These are phyloP conservation scores for Lophotriccus pileatus DNA, from an alignment of 2,797 vertebrate species.

Conservation along the genomic window DNA sequence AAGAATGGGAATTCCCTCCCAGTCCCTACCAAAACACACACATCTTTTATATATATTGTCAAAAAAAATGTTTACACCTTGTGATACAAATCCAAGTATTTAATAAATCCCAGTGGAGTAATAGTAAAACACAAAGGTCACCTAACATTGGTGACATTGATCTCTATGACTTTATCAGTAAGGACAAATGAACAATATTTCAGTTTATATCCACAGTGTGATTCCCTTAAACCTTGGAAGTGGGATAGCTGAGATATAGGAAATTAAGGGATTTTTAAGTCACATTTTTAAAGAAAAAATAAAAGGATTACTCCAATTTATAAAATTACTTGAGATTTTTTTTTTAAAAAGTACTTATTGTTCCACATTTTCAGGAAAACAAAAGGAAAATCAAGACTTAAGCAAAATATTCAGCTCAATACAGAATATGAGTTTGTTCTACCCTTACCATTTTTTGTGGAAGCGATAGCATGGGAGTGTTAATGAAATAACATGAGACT, in stretches of 20 bases:
- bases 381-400: background rate
- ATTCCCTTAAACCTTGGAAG: background rate
- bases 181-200: background rate
- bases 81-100: background rate
- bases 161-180: background rate
- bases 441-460: background rate
- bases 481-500: background rate
- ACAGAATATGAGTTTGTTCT: background rate
- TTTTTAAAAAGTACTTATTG: background rate
- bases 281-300: accelerated
- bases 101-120: background rate
- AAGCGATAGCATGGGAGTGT: background rate
- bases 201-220: background rate
- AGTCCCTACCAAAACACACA: background rate
- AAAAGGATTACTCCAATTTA: background rate
- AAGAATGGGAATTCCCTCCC: background rate
- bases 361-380: background rate
- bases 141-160: background rate
- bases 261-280: background rate
- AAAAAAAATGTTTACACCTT: accelerated
- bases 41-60: background rate
- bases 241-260: accelerated
- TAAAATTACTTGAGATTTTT: accelerated
- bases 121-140: background rate
- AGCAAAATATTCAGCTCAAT: background rate